Evolutionary conservation across 2,113 vertebrate species (phyloP), one percentile per base, ranked within the genome.

Genomic region (Formicarius rufipectus): DNA sequence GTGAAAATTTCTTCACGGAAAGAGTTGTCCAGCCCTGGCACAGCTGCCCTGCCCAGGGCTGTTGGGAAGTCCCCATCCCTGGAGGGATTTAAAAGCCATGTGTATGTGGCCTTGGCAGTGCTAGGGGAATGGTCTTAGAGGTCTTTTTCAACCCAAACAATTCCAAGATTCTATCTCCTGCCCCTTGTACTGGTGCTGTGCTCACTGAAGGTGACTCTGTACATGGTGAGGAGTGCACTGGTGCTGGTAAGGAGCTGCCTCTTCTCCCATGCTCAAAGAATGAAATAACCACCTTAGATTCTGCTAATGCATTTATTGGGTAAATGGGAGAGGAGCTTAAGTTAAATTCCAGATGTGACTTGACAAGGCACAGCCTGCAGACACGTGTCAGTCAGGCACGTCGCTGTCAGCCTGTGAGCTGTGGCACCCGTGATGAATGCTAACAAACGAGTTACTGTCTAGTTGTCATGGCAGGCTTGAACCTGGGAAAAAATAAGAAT

Each of bases 171-270:
- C 31, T 58, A 0, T 84, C 35, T 64, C 27, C 42, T 35, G n/a
- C 9, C 62, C 45, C 3, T 18, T 40, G 45, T n/a, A 23, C 37
- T 33, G 10, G 31, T 24, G n/a, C 58, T 72, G 20, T n/a, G 19
- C 85, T 53, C 49, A 1, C 39, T 23, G 5, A 28, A 44, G 16
- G 58, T 25, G 11, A 23, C 52, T 30, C 12, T 39, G 31, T 11
- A 2, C 2, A 0, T 18, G 63, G 27, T 12, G 30, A 64, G 12
- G 66, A 59, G 40, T 0, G 0, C 35, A 8, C 24, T 40, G 5
- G 21, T 39, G 64, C 49, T 12, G 0, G 30, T 23, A 30, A 82
- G 62, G 62, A 89, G 58, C 30, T 1, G 37, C 49, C 28, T 49
- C 63, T 79, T 37, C 64, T 11, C 14, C 40, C 14, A 0, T 15